phyloP scores from a whole-genome alignment of 2,113 vertebrate genomes.

The Xenotilapia longispinis region DNA sequence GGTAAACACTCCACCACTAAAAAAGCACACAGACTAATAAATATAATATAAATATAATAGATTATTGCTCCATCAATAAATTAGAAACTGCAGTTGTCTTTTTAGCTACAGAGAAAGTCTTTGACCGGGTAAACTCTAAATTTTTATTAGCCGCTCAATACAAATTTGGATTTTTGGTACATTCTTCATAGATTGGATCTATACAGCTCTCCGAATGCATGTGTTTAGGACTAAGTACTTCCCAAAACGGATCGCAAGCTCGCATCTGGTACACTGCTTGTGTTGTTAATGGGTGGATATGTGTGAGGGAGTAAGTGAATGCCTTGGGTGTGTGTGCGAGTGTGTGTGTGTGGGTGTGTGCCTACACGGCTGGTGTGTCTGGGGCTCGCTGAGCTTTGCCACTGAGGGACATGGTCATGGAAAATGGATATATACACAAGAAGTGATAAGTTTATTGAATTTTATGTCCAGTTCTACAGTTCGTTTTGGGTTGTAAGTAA shows the following conservation, averaged over 20 bases:
- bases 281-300: not conserved
- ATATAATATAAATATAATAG: not conserved
- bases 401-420: not conserved
- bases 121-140: not conserved
- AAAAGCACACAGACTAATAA: not conserved
- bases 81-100: not conserved
- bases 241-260: not conserved
- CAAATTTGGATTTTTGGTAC: not conserved
- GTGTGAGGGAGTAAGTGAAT: not conserved
- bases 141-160: not conserved
- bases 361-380: rapidly evolving
- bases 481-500: rapidly evolving
- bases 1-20: not conserved
- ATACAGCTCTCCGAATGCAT: not conserved
- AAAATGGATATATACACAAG: not conserved
- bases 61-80: not conserved
- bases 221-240: not conserved
- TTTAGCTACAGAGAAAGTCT: not conserved
- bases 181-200: rapidly evolving
- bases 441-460: rapidly evolving
- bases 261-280: not conserved
- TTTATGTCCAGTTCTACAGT: not conserved
- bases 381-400: not conserved
- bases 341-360: not conserved
- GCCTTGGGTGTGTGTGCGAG: rapidly evolving